phyloP scores from a whole-genome alignment of 2,113 vertebrate species.

The Ploceus nigricollis region DNA sequence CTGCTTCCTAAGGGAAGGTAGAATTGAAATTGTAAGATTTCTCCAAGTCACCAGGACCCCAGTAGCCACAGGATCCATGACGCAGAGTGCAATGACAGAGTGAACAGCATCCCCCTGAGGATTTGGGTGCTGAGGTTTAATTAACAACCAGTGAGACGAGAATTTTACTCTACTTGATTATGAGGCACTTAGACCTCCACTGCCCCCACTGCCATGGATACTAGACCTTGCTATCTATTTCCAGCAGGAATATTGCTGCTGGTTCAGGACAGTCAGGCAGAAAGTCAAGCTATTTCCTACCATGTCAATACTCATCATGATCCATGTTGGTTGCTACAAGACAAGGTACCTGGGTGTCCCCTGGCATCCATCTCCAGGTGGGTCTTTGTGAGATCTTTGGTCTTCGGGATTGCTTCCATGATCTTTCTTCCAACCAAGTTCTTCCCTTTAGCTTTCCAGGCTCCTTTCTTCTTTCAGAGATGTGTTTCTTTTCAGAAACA shows the following conservation, averaged over 20 bases:
- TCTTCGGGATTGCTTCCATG: not conserved
- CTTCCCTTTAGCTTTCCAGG: not conserved
- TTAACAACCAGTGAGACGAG: not conserved
- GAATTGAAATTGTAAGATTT: not conserved
- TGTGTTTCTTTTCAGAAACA: not conserved
- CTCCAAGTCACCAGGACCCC: not conserved
- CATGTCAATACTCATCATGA: not conserved
- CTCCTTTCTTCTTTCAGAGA: not conserved
- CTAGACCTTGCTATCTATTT: not conserved
- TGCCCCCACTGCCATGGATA: not conserved
- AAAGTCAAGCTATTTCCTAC: not conserved
- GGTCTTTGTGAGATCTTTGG: not conserved
- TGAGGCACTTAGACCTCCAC: not conserved
- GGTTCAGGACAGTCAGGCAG: not conserved
- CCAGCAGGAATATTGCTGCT: not conserved
- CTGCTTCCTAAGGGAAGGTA: not conserved
- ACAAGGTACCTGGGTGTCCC: not conserved
- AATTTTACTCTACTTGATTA: not conserved
- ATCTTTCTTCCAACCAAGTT: not conserved
- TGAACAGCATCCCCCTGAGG: not conserved
- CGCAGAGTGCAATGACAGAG: not conserved
- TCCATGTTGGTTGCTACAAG: not conserved
- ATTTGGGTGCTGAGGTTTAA: not conserved
- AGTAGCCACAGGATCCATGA: accelerated
- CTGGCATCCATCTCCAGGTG: not conserved